Evolutionary conservation across 2,113 vertebrate species (phyloP), one percentile per base, ranked within the genome.

Genomic region (Nesogale talazaci): DNA sequence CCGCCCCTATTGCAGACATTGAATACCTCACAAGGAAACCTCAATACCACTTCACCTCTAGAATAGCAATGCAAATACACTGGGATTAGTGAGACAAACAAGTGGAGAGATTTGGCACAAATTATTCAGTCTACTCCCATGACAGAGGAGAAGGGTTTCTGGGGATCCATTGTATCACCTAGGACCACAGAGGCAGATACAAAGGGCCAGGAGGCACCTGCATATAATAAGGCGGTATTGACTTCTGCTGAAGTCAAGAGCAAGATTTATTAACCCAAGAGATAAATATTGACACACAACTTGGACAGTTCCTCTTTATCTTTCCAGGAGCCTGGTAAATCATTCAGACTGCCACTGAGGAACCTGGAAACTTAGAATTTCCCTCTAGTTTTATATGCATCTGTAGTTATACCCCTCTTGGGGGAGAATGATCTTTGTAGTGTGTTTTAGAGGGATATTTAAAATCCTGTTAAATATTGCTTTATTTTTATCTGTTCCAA

Each of bases 201-300:
- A 94, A 96, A 94, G 88, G 61, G 78, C n/a, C 74, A 96, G 94
- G 97, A 96, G 96, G 92, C 88, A 38, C 94, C 92, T 96, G 92
- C 63, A 25, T 97, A 93, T 92, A 96, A 97, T 97, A 95, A 96
- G 95, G 94, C 96, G 90, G 86, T 97, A 97, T 96, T 97, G 97
- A 98, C 97, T 97, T 98, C 96, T 91, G 88, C 89, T 96, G 97
- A 97, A 96, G 96, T 97, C 96, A 95, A 95, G 97, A 97, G 96
- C 94, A 96, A 95, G 97, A 97, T 98, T 98, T 97, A 97, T 98
- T 97, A 98, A 97, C 96, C 97, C 81, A 86, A 90, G 96, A 98
- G 96, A 96, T 97, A 98, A 98, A 97, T 97, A 98, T 97, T 98
- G 97, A 98, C 97, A 94, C 96, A 95, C 98, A 98, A 95, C 98